A percentile compares a stretch with the other conserved stretches of the same genome.
phyloP scores from a whole-genome alignment of 1,140 invertebrate genomes.

The Acromyrmex charruanus region DNA sequence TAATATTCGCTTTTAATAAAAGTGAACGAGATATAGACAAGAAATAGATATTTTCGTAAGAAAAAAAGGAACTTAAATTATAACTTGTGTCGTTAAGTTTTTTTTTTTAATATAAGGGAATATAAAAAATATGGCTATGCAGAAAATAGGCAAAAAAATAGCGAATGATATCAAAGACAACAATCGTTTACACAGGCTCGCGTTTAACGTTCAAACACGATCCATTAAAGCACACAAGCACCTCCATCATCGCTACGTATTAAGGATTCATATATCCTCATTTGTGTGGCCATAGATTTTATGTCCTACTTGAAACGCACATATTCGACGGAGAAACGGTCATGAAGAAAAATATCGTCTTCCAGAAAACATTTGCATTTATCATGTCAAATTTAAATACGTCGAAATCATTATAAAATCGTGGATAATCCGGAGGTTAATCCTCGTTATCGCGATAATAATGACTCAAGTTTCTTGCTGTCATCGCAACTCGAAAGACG shows the following conservation, averaged over 20 bases:
- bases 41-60: not conserved
- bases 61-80: not conserved
- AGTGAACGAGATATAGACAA: not conserved
- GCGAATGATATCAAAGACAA: not conserved
- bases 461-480: slow-evolving; percentile 35
- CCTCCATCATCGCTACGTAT: not conserved
- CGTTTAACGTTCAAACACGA: not conserved
- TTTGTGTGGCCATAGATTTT: slow-evolving; percentile 23
- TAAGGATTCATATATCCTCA: not conserved
- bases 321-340: not conserved
- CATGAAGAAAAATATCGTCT: not conserved
- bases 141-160: not conserved
- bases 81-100: not conserved
- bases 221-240: not conserved
- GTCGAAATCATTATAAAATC: slow-evolving; percentile 3
- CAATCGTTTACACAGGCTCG: not conserved
- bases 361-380: slow-evolving; percentile 9
- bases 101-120: not conserved
- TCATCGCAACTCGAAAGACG: not conserved
- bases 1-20: slow-evolving; percentile 12
- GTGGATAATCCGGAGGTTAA: slow-evolving; percentile 13
- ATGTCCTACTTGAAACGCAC: not conserved
- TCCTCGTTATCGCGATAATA: slow-evolving; percentile 39
- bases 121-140: not conserved
- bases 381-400: not conserved